Evolutionary conservation across 2,888 invertebrate genomes (phyloP), one percentile per base, ranked within the genome.

Genomic region (Heliconius aoede): DNA sequence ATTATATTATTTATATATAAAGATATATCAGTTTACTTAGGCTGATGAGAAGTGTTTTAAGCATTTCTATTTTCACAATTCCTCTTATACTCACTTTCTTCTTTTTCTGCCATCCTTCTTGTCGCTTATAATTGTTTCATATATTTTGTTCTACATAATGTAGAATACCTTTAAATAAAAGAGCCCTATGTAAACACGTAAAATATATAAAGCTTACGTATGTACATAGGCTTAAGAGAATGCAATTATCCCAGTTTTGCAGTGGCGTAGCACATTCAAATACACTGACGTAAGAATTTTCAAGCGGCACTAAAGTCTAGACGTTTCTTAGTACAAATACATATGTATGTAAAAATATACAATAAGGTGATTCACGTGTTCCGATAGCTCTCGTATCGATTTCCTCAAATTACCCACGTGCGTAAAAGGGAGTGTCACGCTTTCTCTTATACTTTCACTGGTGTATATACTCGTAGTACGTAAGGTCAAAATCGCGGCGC

Each of bases 381-480:
- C 72, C 79, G 75, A 71, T 74, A 77, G 61, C 77, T 78, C 78
- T 76, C 76, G 77, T 74, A 77, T 76, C 75, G 77, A 78, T 81
- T 82, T 80, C 81, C 78, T 76, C 77, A 81, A 79, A 82, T 80
- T 73, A 73, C 64, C 75, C 76, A 74, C 74, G 58, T 73, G 69
- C 77, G 69, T 78, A 74, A 81, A 84, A 87, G 88, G 88, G 88
- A 83, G 84, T 80, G 82, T 75, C 82, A 80, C 83, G 83, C 88
- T 88, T 88, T 88, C 89, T 81, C 88, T 82, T 80, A 78, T 87
- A 87, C 88, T 89, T 89, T 89, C 89, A 86, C 88, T 85, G 83
- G 84, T 84, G 85, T 82, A 84, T 87, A 87, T 88, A n/a, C n/a
- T n/a, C n/a, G n/a, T n/a, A 85, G 86, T 83, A 81, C 79, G 80